Conservation (phyloP, 2,113 vertebrate genomes). For the Sisor rabdophorus region DNA sequence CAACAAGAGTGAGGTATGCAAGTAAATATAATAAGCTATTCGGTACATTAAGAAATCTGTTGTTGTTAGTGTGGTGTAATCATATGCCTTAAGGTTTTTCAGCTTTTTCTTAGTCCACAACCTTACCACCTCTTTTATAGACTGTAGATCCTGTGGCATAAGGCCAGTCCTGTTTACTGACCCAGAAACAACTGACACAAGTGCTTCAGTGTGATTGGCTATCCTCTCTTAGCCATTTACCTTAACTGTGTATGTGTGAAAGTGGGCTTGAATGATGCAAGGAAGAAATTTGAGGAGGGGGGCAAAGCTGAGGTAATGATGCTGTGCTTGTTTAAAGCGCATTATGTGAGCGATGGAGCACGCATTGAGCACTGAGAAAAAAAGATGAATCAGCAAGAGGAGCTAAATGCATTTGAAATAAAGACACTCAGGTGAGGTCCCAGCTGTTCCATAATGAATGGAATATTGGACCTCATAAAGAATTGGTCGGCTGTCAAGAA, state of each 20-base stretch:
- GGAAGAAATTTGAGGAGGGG: constrained; percentile 10
- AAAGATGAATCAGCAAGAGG: constrained; percentile 60
- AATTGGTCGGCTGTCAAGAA: constrained; percentile 32
- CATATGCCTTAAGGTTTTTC: not conserved
- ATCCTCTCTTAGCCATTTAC: constrained; percentile 54
- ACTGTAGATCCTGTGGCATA: constrained; percentile 36
- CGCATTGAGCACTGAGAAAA: constrained; percentile 41
- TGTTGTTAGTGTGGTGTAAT: constrained; percentile 5
- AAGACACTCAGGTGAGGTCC: constrained; percentile 61
- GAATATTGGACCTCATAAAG: constrained; percentile 17
- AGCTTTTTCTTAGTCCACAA: constrained; percentile 8
- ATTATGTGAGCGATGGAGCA: constrained; percentile 42
- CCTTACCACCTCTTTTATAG: constrained; percentile 1
- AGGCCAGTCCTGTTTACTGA: constrained; percentile 56
- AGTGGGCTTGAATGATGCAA: constrained; percentile 10
- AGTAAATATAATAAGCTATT: not conserved
- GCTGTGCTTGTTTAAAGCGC: constrained; percentile 42
- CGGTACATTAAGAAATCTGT: constrained; percentile 14
- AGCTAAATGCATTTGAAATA: constrained; percentile 66
- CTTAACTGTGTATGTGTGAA: constrained; percentile 35
- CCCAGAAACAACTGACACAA: constrained; percentile 62
- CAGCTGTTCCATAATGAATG: constrained; percentile 66
- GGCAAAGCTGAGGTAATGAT: constrained; percentile 38
- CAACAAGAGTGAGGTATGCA: not conserved
- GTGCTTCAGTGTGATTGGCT: constrained; percentile 64